Evolutionary conservation across 2,888 invertebrate species (phyloP).

Genomic region (Rhyacophila evoluta): DNA sequence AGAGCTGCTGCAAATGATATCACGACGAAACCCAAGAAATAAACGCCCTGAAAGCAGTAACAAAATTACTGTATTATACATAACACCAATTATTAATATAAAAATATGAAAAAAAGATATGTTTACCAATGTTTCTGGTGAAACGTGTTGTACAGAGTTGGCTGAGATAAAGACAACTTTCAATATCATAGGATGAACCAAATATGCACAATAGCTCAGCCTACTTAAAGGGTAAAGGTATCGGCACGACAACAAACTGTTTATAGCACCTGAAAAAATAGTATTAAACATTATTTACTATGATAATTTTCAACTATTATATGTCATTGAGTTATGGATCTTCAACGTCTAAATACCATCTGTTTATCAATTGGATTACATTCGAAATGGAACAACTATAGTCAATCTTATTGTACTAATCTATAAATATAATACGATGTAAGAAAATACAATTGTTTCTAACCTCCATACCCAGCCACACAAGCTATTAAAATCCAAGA

Average conservation of each 20-base stretch:
- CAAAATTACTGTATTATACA: conserved; percentile 10
- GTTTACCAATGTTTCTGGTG: conserved; percentile 67
- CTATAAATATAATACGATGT: no score
- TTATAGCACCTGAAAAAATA: conserved; percentile 63
- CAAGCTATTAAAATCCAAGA: conserved; percentile 65
- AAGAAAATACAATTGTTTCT: no score
- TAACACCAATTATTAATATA: no score
- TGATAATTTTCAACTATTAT: no score
- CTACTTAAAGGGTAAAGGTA: conserved; percentile 68
- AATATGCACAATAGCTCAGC: conserved; percentile 68
- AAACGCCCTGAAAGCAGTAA: conserved; percentile 63
- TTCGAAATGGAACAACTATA: no score
- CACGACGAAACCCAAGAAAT: conserved; percentile 67
- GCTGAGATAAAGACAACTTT: conserved; percentile 64
- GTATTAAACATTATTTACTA: no score
- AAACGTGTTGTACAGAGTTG: conserved; percentile 66
- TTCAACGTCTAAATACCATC: no score
- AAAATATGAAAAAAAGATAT: no score
- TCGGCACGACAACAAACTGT: conserved; percentile 63
- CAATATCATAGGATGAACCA: conserved; percentile 68
- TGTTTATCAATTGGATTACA: no score
- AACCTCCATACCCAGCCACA: conserved; percentile 64
- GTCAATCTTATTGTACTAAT: no score
- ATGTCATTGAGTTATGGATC: no score
- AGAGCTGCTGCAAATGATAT: conserved; percentile 64